Conservation (phyloP, 2,113 vertebrate genomes). For the Azemiops feae region DNA sequence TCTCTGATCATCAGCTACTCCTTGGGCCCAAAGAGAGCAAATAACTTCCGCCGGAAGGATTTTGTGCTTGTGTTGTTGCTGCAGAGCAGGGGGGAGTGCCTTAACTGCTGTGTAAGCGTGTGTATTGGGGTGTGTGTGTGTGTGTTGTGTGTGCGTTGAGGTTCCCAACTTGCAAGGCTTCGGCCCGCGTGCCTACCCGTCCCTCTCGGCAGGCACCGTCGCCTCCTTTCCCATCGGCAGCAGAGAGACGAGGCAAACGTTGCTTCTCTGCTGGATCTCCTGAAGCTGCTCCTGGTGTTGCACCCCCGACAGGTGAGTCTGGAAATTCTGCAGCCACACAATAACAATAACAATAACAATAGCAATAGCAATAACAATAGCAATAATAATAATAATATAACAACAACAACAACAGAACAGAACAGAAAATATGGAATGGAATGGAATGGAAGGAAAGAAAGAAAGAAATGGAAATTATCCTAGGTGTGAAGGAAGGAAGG, state of each 20-base stretch:
- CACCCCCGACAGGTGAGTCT: constrained; percentile 86
- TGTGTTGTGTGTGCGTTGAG: neutral
- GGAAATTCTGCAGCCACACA: constrained; percentile 79
- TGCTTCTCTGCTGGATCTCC: constrained; percentile 92
- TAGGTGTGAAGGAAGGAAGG: neutral
- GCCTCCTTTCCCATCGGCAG: constrained; percentile 87
- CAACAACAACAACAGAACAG: too few relatives aligned
- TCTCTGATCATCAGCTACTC: fast-evolving
- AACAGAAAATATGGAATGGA: too few relatives aligned
- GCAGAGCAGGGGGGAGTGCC: neutral
- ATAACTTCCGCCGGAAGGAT: neutral
- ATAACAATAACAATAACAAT: too few relatives aligned
- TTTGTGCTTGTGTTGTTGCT: neutral
- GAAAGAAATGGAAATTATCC: too few relatives aligned
- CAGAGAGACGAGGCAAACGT: constrained; percentile 88
- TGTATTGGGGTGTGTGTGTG: too few relatives aligned
- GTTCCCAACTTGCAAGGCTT: neutral
- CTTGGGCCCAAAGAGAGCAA: neutral
- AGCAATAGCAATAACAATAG: too few relatives aligned
- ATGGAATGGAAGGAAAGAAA: neutral
- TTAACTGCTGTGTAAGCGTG: neutral
- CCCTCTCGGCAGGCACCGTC: constrained; percentile 69
- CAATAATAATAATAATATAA: too few relatives aligned
- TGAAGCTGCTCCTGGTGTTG: constrained; percentile 91
- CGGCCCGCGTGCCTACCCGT: constrained; percentile 68